Evolutionary conservation across 2,888 invertebrate species (phyloP).

Genomic region (Troides aeacus): DNA sequence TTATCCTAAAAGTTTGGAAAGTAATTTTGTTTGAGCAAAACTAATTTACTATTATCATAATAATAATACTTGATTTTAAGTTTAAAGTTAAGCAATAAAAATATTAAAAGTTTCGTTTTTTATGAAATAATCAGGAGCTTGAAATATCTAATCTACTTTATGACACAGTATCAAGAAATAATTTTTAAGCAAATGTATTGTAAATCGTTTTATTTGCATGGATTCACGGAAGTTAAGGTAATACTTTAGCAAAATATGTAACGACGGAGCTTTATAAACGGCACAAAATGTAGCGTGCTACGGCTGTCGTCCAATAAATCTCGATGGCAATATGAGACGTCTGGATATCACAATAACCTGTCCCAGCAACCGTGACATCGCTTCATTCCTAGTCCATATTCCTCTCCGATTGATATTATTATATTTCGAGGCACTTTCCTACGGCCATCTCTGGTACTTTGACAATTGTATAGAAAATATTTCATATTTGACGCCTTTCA

Average conservation of each 20-base stretch:
- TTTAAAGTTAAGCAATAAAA: background rate
- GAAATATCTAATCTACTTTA: no score
- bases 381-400: constrained; percentile 31
- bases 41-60: background rate
- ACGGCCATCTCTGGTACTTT: background rate
- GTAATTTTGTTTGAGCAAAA: background rate
- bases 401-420: background rate
- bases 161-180: background rate
- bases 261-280: constrained; percentile 20
- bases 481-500: background rate
- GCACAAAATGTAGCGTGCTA: constrained; percentile 18
- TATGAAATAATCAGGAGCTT: no score
- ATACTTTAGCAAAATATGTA: constrained; percentile 11
- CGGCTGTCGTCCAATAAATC: constrained; percentile 62
- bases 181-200: background rate
- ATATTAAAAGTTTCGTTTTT: no score
- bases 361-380: constrained; percentile 50
- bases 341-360: constrained; percentile 71
- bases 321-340: constrained; percentile 67
- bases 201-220: constrained; percentile 18
- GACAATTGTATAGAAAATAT: constrained; percentile 1
- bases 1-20: constrained; percentile 13
- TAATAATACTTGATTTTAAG: background rate
- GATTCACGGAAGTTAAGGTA: constrained; percentile 13
- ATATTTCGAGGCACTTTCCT: background rate